Evolutionary conservation across 2,888 invertebrate genomes (phyloP).

Genomic region (Trachelus iudaicus): DNA sequence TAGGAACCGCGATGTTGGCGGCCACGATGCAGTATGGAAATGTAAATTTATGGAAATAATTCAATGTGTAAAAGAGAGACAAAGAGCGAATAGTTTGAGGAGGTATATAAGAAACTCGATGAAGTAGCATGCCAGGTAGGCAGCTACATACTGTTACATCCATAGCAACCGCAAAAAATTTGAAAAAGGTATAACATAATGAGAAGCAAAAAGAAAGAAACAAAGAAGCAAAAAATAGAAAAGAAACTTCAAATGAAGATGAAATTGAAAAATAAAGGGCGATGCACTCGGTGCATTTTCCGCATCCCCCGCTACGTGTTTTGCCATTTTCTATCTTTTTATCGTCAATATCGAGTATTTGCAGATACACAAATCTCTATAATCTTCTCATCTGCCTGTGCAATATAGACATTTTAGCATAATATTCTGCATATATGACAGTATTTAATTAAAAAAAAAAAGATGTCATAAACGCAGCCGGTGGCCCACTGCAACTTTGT

Average conservation of each 20-base stretch:
- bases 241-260: not conserved
- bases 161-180: not conserved
- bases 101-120: not conserved
- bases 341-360: no score
- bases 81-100: not conserved
- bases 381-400: not conserved
- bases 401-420: not conserved
- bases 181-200: not conserved
- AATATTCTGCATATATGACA: not conserved
- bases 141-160: not conserved
- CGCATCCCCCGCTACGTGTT: not conserved
- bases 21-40: conserved; percentile 38
- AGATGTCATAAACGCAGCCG: not conserved
- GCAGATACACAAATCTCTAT: not conserved
- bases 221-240: not conserved
- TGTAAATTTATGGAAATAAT: conserved; percentile 57
- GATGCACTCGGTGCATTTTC: not conserved
- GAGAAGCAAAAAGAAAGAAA: not conserved
- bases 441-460: not conserved
- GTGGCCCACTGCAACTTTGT: conserved; percentile 26
- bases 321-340: no score
- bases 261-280: not conserved
- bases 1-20: conserved; percentile 9
- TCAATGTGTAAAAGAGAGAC: not conserved
- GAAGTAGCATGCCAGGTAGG: not conserved